Conservation (phyloP, 2,113 vertebrate species). For the Dasyprocta punctata region DNA sequence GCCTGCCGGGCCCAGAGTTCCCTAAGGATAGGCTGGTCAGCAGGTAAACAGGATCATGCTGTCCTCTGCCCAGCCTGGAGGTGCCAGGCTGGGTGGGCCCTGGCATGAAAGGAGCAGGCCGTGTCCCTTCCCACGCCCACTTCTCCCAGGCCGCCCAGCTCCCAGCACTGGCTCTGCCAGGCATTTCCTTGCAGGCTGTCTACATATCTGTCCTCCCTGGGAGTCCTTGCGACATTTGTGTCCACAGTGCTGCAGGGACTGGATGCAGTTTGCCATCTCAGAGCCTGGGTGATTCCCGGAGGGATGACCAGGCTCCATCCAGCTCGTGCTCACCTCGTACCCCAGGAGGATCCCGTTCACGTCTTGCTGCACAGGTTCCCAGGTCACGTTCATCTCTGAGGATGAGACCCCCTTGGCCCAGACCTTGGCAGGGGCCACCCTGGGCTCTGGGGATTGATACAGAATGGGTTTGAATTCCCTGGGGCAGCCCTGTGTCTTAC, state of each 20-base stretch:
- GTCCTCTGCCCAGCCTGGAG: background rate
- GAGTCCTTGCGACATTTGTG: background rate
- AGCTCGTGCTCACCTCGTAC: constrained; percentile 90
- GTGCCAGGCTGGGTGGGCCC: background rate
- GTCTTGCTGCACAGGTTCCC: constrained; percentile 92
- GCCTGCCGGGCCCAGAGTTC: background rate
- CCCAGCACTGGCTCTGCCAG: background rate
- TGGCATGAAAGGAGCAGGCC: background rate
- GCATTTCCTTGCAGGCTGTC: background rate
- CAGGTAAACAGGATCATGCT: background rate
- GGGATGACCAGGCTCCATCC: background rate
- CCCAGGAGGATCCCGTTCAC: constrained; percentile 92
- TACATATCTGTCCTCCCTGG: accelerated
- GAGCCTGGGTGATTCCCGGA: background rate
- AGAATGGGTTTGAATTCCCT: background rate
- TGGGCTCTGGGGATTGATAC: constrained; percentile 90
- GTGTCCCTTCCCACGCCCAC: background rate
- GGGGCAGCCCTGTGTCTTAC: background rate
- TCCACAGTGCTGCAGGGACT: background rate
- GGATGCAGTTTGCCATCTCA: background rate
- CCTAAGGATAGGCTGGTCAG: accelerated
- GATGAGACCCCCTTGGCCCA: constrained; percentile 91
- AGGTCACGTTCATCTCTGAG: constrained; percentile 95
- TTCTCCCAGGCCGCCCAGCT: background rate
- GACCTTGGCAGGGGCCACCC: constrained; percentile 89